Evolutionary conservation across 2,888 invertebrate species (phyloP).

Genomic region (Chaetoderma sp.): DNA sequence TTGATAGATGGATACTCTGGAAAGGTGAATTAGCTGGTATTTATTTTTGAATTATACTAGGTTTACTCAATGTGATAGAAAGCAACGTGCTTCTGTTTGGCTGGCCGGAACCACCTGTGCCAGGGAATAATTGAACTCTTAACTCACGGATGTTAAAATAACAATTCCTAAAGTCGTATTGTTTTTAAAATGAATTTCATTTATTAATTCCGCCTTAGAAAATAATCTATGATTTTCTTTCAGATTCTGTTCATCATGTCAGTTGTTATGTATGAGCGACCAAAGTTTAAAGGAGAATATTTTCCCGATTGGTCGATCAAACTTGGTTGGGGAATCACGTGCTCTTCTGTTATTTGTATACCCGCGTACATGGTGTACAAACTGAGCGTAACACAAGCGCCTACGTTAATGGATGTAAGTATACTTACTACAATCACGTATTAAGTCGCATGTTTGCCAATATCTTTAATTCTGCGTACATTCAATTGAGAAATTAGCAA

Average conservation of each 20-base stretch:
- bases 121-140: too few relatives aligned
- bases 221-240: constrained; percentile 10
- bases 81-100: too few relatives aligned
- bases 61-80: too few relatives aligned
- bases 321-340: constrained; percentile 66
- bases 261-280: constrained; percentile 42
- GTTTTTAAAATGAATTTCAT: not conserved
- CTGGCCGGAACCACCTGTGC: too few relatives aligned
- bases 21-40: too few relatives aligned
- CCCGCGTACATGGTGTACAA: constrained; percentile 65
- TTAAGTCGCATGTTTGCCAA: too few relatives aligned
- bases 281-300: constrained; percentile 47
- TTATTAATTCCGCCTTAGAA: not conserved
- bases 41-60: too few relatives aligned
- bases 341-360: constrained; percentile 58
- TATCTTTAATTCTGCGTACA: too few relatives aligned
- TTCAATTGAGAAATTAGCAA: too few relatives aligned
- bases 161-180: too few relatives aligned
- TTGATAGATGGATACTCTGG: too few relatives aligned
- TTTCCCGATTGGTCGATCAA: constrained; percentile 61
- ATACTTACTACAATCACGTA: not conserved
- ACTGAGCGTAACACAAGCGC: constrained; percentile 51
- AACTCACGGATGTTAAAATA: too few relatives aligned
- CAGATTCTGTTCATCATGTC: constrained; percentile 62
- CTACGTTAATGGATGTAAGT: constrained; percentile 54